phyloP scores from a whole-genome alignment of 2,113 vertebrate species.

The Mola mola region DNA sequence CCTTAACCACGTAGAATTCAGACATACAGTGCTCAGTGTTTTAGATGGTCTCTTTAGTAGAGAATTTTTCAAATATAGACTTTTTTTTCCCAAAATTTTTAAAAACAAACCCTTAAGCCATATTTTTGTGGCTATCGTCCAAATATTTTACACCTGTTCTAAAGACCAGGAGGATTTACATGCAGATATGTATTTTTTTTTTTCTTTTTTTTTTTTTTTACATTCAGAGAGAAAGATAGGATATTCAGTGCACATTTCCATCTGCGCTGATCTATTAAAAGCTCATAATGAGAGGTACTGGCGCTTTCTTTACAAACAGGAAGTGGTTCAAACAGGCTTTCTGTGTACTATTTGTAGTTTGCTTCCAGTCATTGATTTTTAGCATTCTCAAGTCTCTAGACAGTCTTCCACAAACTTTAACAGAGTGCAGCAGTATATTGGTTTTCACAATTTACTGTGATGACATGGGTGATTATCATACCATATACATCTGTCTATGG shows the following conservation, averaged over 20 bases:
- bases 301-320: conserved; percentile 52
- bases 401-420: conserved; percentile 1
- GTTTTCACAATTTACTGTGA: not conserved
- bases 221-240: too few relatives aligned
- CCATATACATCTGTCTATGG: not conserved
- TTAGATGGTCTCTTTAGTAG: too few relatives aligned
- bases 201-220: not conserved
- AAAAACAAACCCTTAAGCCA: too few relatives aligned
- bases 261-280: conserved; percentile 42
- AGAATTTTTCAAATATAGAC: too few relatives aligned
- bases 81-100: too few relatives aligned
- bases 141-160: too few relatives aligned
- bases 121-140: too few relatives aligned
- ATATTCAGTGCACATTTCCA: conserved; percentile 8
- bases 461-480: not conserved
- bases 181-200: not conserved
- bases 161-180: not conserved
- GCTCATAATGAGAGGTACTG: conserved; percentile 18
- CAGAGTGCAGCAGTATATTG: not conserved
- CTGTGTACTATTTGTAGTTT: conserved; percentile 15
- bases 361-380: not conserved
- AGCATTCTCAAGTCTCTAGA: not conserved
- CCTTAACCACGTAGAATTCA: too few relatives aligned
- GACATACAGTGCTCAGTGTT: too few relatives aligned
- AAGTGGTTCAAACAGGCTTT: conserved; percentile 15